Base-by-base conservation (phyloP, 2,797 vertebrate genomes). In the Hyperoplus lanceolatus region DNA sequence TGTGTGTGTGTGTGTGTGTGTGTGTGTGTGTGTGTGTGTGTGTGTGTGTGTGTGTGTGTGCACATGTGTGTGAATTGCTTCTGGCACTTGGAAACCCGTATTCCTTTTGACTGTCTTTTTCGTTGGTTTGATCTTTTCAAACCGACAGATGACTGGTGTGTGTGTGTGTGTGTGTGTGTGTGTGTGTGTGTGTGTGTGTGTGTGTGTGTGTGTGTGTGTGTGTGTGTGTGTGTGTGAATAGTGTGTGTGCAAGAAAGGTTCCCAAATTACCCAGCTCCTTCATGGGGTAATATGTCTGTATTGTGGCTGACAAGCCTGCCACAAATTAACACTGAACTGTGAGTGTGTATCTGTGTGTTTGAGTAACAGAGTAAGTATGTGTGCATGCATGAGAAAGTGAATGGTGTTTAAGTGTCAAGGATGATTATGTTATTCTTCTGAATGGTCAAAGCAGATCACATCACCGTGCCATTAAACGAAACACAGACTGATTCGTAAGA, bases 371-470 rank as follows among this genome's bases (percentile, higher is more conserved):
- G 57, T 78, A 57, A 77, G 76, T 59, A 71, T 78, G 78, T 75
- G 74, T 82, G 75, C 21, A 29, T 65, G 71, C 54, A 76, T 59
- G 54, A 81, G 65, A 83, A 75, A n/a, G 53, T 4, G 42, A 83
- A 82, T 81, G 58, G 73, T 87, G 85, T 84, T 80, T 86, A 78
- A 87, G 72, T 91, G 91, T 92, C 91, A 84, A 81, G 71, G 75
- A 87, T 88, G 84, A 93, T 94, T 82, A 92, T 84, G 75, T 86
- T 85, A 77, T 80, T 83, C 67, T 69, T 81, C 75, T 88, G 84
- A 91, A 85, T 89, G 82, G 92, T 92, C 93, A 92, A 93, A 95
- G 89, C 90, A 91, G 90, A 95, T 95, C 87, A 93, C 85, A 93
- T 95, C 91, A 91, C 58, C 62, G 85, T 83, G 74, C 43, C 73